These are phyloP conservation scores for Eucidaris tribuloides DNA, from an alignment of 35 echinoderm and acorn worm genomes.

Conservation along the genomic window DNA sequence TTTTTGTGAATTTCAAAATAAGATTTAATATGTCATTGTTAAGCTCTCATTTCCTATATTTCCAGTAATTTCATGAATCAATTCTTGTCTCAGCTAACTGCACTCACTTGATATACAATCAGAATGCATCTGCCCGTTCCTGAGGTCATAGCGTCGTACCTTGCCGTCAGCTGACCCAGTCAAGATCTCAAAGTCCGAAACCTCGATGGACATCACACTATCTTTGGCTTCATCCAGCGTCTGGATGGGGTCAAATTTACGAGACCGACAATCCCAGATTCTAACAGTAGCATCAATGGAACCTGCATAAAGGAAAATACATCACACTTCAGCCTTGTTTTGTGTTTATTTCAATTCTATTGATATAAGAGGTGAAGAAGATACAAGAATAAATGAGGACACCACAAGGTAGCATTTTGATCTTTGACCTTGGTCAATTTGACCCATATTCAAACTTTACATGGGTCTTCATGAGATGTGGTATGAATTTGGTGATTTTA, in stretches of 20 bases:
- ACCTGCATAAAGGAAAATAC: conserved; percentile 30
- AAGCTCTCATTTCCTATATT: too few relatives aligned
- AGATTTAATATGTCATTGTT: too few relatives aligned
- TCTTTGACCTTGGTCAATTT: too few relatives aligned
- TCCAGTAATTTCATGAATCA: too few relatives aligned
- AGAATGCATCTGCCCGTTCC: conserved; percentile 69
- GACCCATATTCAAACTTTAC: too few relatives aligned
- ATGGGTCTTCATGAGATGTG: too few relatives aligned
- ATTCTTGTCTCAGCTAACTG: too few relatives aligned
- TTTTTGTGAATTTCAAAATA: too few relatives aligned
- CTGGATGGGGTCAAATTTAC: conserved; percentile 79
- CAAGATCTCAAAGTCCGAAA: conserved; percentile 81
- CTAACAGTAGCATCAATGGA: conserved; percentile 80
- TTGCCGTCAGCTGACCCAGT: conserved; percentile 88
- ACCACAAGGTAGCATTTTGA: too few relatives aligned
- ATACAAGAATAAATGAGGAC: too few relatives aligned
- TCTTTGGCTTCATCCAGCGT: conserved; percentile 89
- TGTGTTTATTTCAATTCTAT: not conserved
- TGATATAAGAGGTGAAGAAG: too few relatives aligned
- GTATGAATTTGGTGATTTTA: too few relatives aligned
- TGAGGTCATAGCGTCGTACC: conserved; percentile 85
- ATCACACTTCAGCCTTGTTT: not conserved
- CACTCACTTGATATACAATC: conserved; percentile 91
- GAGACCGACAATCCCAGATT: conserved; percentile 90
- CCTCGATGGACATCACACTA: conserved; percentile 64